Base-by-base conservation (phyloP, 2,888 invertebrate genomes). In the Leucozona laternaria region DNA sequence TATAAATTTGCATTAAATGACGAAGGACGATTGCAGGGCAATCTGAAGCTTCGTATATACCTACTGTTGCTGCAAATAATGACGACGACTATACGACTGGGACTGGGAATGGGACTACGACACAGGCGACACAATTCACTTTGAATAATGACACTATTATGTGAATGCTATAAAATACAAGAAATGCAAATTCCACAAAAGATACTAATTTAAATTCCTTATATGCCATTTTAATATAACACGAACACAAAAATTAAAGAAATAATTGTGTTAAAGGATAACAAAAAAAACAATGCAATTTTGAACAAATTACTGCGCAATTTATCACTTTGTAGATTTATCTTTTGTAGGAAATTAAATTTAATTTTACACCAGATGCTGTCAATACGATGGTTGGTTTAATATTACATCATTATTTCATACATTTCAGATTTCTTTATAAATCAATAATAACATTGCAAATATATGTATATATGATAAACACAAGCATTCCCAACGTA, bases 1-100 rank as follows among this genome's bases (percentile, higher is more conserved):
- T 73, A 81, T 85, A 81, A 85, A 85, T 85, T 85, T 81, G 73
- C 85, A 85, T 85, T 81, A 78, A 81, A 60, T 85, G 73, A 81
- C 72, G 77, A 81, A 85, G 60, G 73, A 80, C 79, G 72, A 73
- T 77, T 77, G 81, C 68, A 78, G 73, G 80, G 20, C 68, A 62
- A 73, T 77, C 34, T 60, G 40, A 60, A 68, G 7, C 43, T 64
- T 60, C 57, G 31, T 28, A 17, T 57, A 28, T 28, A 31, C 31
- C 8, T 71, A 62, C 43, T 25, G 31, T 43, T 62, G 75, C 22
- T 71, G 45, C 53, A 40, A 34, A n/a, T 68, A 20, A 57, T 60
- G 68, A 76, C 31, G 70, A 57, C 31, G 31, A 31, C 31, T 31
- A 28, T 28, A 31, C 8, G 31, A 31, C 31, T 31, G 31, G 31